Percentiles rank a stretch among this genome's conserved stretches.
Evolutionary conservation across 2,797 vertebrate species (phyloP).

Genomic region (Eremophila alpestris): DNA sequence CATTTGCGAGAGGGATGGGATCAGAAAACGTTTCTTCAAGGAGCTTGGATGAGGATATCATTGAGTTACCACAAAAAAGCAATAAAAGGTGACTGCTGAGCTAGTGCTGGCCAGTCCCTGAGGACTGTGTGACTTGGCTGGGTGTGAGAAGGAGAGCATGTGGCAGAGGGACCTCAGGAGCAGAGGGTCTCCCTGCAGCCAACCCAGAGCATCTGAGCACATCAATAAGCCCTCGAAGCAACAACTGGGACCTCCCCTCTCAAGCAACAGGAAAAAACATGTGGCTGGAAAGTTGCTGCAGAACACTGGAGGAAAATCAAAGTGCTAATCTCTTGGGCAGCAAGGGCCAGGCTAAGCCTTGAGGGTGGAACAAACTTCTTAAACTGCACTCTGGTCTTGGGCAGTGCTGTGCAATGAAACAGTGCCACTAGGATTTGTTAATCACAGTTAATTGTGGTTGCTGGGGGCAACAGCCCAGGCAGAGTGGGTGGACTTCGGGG

Average conservation of each 20-base stretch:
- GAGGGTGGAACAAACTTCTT: neutral
- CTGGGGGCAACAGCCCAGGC: neutral
- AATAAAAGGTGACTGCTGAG: neutral
- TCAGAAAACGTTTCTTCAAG: neutral
- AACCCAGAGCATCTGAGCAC: neutral
- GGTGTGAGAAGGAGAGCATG: neutral
- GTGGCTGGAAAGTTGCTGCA: neutral
- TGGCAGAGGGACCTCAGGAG: neutral
- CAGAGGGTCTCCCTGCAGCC: neutral
- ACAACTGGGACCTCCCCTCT: neutral
- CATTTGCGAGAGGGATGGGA: neutral
- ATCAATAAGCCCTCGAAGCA: neutral
- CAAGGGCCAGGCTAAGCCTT: neutral
- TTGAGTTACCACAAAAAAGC: neutral
- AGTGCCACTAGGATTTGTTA: neutral
- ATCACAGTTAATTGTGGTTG: neutral
- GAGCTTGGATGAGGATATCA: neutral
- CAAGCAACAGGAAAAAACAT: neutral
- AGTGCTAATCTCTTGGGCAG: neutral
- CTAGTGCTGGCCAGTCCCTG: neutral
- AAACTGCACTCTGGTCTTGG: neutral
- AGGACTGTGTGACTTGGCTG: neutral
- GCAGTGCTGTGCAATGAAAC: neutral
- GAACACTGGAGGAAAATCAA: neutral
- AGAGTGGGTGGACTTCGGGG: neutral